These are phyloP conservation scores for Coenonympha arcania DNA, from an alignment of 2,888 invertebrate species.

Conservation along the genomic window DNA sequence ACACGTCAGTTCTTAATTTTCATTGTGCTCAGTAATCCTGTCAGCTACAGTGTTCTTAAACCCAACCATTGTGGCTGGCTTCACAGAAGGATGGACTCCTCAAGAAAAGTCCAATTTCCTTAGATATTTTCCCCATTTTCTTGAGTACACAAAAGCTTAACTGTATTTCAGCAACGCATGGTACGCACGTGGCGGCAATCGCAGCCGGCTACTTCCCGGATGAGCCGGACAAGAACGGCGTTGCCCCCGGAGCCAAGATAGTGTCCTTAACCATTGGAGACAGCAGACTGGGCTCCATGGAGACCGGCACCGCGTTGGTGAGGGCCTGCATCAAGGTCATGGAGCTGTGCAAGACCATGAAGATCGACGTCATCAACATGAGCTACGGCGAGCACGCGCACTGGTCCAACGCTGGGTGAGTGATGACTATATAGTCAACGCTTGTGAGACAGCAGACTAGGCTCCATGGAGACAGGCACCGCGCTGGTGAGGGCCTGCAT, in stretches of 20 bases:
- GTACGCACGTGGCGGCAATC: slow-evolving; percentile 98
- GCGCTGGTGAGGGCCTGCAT: slow-evolving; percentile 93
- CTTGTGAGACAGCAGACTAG: slow-evolving; percentile 92
- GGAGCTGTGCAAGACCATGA: slow-evolving; percentile 76
- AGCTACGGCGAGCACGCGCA: slow-evolving; percentile 97
- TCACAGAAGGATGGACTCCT: too few species aligned
- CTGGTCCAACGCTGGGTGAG: slow-evolving; percentile 91
- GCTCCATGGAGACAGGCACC: slow-evolving; percentile 97
- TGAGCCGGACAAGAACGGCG: slow-evolving; percentile 90
- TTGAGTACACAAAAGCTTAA: too few species aligned
- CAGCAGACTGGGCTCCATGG: slow-evolving; percentile 92
- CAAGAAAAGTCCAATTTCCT: too few species aligned
- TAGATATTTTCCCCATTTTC: background rate
- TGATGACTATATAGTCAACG: background rate
- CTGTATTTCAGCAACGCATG: slow-evolving; percentile 85
- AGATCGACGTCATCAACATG: slow-evolving; percentile 95
- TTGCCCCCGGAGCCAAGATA: slow-evolving; percentile 97
- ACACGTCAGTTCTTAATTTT: too few species aligned
- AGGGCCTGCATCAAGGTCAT: slow-evolving; percentile 92
- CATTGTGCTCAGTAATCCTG: too few species aligned
- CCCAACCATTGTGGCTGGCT: too few species aligned
- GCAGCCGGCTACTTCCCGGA: slow-evolving; percentile 92
- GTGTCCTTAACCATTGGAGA: slow-evolving; percentile 96
- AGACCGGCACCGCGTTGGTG: slow-evolving; percentile 94
- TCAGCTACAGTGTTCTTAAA: too few species aligned